These are phyloP conservation scores for Manis crassicaudata DNA, from an alignment of 2,797 vertebrate species.

Conservation along the genomic window DNA sequence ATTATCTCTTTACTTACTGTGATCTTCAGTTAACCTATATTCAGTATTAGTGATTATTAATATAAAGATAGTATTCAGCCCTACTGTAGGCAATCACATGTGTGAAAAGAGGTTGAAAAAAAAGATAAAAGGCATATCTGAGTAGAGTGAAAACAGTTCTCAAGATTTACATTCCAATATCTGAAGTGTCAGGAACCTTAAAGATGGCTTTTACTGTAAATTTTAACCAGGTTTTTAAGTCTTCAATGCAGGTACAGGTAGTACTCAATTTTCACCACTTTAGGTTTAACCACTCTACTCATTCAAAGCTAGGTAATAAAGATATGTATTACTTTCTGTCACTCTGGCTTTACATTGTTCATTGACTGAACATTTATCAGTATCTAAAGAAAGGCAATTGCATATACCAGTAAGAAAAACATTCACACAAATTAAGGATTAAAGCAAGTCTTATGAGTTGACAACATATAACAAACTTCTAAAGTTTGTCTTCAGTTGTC, in stretches of 20 bases:
- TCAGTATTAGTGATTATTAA: background rate
- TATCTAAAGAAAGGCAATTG: conserved; percentile 24
- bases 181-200: background rate
- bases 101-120: background rate
- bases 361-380: background rate
- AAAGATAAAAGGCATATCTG: conserved; percentile 23
- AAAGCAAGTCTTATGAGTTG: background rate
- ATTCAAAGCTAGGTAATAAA: conserved; percentile 19
- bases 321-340: background rate
- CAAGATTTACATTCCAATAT: conserved; percentile 45
- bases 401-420: background rate
- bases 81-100: background rate
- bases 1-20: conserved; percentile 3
- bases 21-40: conserved; percentile 38
- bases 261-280: background rate
- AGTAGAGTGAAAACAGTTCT: conserved; percentile 16
- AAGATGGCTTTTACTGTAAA: conserved; percentile 38
- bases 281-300: background rate
- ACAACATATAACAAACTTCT: background rate
- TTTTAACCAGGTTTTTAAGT: conserved; percentile 27
- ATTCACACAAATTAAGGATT: background rate
- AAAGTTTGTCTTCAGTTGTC: background rate
- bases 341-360: background rate
- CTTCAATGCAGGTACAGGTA: background rate
- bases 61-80: conserved; percentile 9